Base-by-base conservation (phyloP, 2,888 invertebrate species). In the Drosophila prolongata region DNA sequence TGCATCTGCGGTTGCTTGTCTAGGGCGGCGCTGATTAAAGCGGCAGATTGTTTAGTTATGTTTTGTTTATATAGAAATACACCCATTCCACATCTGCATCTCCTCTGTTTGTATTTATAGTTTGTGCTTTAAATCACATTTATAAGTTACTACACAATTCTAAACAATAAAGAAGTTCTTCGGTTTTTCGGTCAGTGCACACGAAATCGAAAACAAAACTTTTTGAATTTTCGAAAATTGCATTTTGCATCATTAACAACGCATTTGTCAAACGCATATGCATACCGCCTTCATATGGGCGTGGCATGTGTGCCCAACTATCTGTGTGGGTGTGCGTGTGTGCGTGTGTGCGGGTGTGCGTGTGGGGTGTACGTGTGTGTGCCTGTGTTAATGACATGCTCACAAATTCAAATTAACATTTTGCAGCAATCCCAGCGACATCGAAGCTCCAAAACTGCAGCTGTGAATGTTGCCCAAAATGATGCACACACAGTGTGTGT, bases 341-440 rank as follows among this genome's bases (percentile, higher is more conserved):
- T n/a, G n/a, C n/a, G n/a, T n/a, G n/a, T n/a, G n/a, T n/a, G 16
- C 30, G 68, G 50, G 64, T 16, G 71, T 30, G 72, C 16, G 52
- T 40, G 11, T 0, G 8, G 3, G 47, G 35, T 24, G 46, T 30
- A 57, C 54, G 69, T 35, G 62, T 56, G 54, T 80, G 72, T 67
- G 76, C 73, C 77, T 88, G 84, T 87, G 86, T 89, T 89, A 89
- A 90, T 89, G 87, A 87, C 86, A 84, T 87, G 79, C 84, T 87
- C 84, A 87, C 89, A 88, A 89, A 89, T 89, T 86, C 87, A 89
- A 90, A 89, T 90, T 89, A 89, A 89, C 89, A 87, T 88, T 88
- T 86, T 80, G 80, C 75, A 86, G 83, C 78, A 67, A 78, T 80
- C 76, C 80, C 71, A 83, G 79, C 78, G 80, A 74, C 79, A 83